A percentile compares a stretch with the other conserved stretches of the same genome.
Evolutionary conservation across 1,140 invertebrate genomes (phyloP).

Genomic region (Eriocheir sinensis): DNA sequence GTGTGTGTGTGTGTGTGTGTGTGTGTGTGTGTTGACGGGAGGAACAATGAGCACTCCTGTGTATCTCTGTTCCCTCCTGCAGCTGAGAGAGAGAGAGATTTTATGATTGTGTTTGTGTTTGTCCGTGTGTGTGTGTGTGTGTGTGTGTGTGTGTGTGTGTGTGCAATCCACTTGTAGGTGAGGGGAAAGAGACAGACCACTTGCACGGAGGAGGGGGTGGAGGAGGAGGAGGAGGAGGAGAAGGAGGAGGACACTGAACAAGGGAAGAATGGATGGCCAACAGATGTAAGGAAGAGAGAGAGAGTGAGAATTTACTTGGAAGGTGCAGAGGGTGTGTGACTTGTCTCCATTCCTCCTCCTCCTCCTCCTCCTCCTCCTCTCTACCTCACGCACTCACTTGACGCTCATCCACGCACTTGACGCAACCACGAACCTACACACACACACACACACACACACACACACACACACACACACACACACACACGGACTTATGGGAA

Average conservation of each 20-base stretch:
- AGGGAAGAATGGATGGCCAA: not conserved
- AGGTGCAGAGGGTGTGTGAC: not conserved
- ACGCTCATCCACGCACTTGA: slow-evolving; percentile 9
- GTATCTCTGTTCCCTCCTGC: too few relatives aligned
- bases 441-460: slow-evolving; percentile 43
- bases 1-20: too few relatives aligned
- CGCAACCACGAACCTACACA: not conserved
- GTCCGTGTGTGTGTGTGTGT: not conserved
- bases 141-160: not conserved
- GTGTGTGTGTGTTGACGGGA: too few relatives aligned
- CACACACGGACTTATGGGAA: not conserved
- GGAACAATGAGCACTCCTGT: too few relatives aligned
- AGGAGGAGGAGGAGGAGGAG: too few relatives aligned
- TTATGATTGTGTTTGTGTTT: not conserved
- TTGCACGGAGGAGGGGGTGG: not conserved
- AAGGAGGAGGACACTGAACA: not conserved
- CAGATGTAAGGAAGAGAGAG: not conserved
- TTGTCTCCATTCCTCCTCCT: not conserved
- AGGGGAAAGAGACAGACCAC: not conserved
- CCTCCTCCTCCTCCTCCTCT: not conserved
- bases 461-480: slow-evolving; percentile 44
- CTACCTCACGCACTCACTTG: not conserved
- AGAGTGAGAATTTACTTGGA: not conserved
- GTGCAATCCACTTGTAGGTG: not conserved
- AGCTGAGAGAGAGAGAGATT: too few relatives aligned